phyloP scores from a whole-genome alignment of 1,140 invertebrate genomes.

The Ceratoteleas bidentatus region DNA sequence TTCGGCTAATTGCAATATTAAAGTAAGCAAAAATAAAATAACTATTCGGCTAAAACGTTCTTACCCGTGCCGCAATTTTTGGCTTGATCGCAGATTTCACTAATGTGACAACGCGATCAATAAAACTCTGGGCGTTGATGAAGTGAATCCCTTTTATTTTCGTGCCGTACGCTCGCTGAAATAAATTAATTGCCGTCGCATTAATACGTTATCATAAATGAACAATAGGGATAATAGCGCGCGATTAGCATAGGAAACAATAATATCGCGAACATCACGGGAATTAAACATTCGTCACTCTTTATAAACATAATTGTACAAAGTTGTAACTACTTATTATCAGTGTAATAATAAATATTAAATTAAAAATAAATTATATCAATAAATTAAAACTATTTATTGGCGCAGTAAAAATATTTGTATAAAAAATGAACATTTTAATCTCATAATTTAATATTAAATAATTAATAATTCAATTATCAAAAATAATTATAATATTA shows the following conservation, averaged over 20 bases:
- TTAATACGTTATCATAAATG: conserved; percentile 40
- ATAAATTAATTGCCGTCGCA: conserved; percentile 63
- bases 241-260: conserved; percentile 16
- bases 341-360: too few species aligned
- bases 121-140: conserved; percentile 84
- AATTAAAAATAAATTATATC: too few species aligned
- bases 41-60: background rate
- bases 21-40: too few species aligned
- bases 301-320: background rate
- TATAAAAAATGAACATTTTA: too few species aligned
- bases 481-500: too few species aligned
- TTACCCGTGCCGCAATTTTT: conserved; percentile 84
- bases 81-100: conserved; percentile 85
- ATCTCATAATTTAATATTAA: too few species aligned
- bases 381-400: too few species aligned
- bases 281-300: conserved; percentile 2
- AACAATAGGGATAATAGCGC: conserved; percentile 14
- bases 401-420: too few species aligned
- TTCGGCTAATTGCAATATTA: too few species aligned
- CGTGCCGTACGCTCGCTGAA: conserved; percentile 88
- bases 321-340: too few species aligned
- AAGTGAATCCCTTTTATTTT: conserved; percentile 88
- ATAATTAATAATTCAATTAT: too few species aligned
- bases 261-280: conserved; percentile 3
- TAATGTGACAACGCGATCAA: conserved; percentile 84